Base-by-base conservation (phyloP, 2,797 vertebrate species). In the Amblyraja radiata region DNA sequence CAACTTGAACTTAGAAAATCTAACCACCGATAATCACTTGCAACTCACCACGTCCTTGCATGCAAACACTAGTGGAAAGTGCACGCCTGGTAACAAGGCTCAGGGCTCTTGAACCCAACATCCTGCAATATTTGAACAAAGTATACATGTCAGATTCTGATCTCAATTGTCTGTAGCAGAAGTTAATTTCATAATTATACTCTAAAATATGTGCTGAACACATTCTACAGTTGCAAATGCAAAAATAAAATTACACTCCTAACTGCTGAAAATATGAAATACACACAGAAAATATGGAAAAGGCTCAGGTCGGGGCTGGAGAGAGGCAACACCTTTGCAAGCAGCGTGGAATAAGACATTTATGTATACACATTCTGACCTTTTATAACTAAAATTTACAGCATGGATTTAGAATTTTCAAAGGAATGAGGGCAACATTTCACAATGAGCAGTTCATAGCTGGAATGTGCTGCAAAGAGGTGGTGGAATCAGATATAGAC, bases 91-190 rank as follows among this genome's bases (percentile, higher is more conserved):
- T 98, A 88, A 98, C 25, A 0, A 98, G 96, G 94, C 96, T 95
- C 61, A 99, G 96, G 0, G 95, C 97, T 95, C 98, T 97, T 74
- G 97, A 95, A 86, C 97, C 97, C 97, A 99, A 95, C 99, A 99
- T 99, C 95, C 98, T 99, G 94, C 6, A 79, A 92, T 16, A 39
- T 9, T 68, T 88, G 65, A 21, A 58, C 36, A 76, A 76, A 76
- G 46, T 10, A 76, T 13, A 76, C 46, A 54, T 54, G 39, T 92
- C 39, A 92, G 46, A 68, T 32, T 9, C 6, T 13, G n/a, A 5
- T 25, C 6, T 46, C 23, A 32, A 14, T n/a, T 10, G 10, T 91
- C 71, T 28, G 39, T 74, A 46, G 10, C 90, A 76, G 14, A 46
- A 13, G 63, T 25, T 25, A 25, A 71, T 32, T 76, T 91, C 65